These are phyloP conservation scores for Pocillopora meandrina DNA, from an alignment of 92 coral and sea anemone genomes.

Conservation along the genomic window DNA sequence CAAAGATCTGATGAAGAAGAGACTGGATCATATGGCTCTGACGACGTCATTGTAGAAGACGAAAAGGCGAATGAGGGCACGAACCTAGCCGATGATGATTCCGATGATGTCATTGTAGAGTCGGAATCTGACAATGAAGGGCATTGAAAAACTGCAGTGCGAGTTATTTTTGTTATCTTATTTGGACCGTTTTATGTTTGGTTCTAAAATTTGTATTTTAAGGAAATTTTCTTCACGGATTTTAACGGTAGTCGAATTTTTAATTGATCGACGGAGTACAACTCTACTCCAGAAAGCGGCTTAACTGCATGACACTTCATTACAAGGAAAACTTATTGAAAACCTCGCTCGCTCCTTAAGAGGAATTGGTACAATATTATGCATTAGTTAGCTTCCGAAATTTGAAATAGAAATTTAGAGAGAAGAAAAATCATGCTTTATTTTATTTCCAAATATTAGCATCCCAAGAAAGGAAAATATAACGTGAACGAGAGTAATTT, in stretches of 20 bases:
- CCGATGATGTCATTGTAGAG: slow-evolving; percentile 41
- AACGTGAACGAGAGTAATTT: not conserved
- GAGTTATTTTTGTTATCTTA: not conserved
- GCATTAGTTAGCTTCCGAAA: not conserved
- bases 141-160: not conserved
- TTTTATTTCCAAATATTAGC: not conserved
- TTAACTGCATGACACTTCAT: too few species aligned
- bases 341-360: not conserved
- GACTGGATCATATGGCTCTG: slow-evolving; percentile 14
- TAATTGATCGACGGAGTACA: not conserved
- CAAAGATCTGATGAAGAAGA: slow-evolving; percentile 5
- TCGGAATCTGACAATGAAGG: not conserved
- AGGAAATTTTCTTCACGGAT: not conserved
- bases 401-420: not conserved
- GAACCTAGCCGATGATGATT: slow-evolving; percentile 13
- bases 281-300: not conserved
- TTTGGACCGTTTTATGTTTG: not conserved
- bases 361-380: not conserved
- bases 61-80: slow-evolving; percentile 26
- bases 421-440: too few species aligned
- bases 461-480: not conserved
- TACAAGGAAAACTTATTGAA: too few species aligned
- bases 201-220: not conserved
- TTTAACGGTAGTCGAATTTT: not conserved
- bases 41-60: slow-evolving; percentile 54